Percentiles rank a stretch among this genome's conserved stretches.
Conservation (phyloP, 1,140 invertebrate genomes). For the Zaprionus tsacasi region DNA sequence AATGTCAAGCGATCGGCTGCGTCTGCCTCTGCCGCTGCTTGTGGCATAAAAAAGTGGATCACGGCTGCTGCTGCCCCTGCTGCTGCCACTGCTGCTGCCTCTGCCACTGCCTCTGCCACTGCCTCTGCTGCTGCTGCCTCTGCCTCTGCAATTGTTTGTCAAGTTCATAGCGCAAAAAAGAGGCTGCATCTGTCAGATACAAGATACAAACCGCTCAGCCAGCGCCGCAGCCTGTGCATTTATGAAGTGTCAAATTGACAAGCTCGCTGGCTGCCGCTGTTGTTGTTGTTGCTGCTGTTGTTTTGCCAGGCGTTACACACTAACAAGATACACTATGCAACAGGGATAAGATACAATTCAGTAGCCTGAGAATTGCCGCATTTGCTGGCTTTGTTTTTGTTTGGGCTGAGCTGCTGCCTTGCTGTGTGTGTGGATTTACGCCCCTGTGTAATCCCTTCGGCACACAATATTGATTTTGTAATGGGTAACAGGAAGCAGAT, state of each 20-base stretch:
- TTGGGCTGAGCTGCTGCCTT: slow-evolving; percentile 49
- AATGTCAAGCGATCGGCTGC: slow-evolving; percentile 69
- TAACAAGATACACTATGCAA: slow-evolving; percentile 62
- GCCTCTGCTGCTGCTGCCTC: slow-evolving; percentile 42
- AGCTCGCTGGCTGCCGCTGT: slow-evolving; percentile 48
- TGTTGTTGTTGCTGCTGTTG: slow-evolving; percentile 35
- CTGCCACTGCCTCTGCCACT: not conserved
- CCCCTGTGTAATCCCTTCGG: slow-evolving; percentile 22
- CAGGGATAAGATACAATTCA: slow-evolving; percentile 46
- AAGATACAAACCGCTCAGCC: slow-evolving; percentile 28
- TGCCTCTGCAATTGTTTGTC: slow-evolving; percentile 72
- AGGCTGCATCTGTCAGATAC: slow-evolving; percentile 72
- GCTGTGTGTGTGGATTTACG: slow-evolving; percentile 19
- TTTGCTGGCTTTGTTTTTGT: slow-evolving; percentile 57
- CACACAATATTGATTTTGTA: slow-evolving; percentile 71
- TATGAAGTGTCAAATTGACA: slow-evolving; percentile 82
- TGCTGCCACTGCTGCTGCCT: slow-evolving; percentile 62
- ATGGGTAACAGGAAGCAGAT: slow-evolving; percentile 42
- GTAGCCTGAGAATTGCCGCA: slow-evolving; percentile 26
- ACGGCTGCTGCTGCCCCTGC: slow-evolving; percentile 37
- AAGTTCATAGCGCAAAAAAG: slow-evolving; percentile 66
- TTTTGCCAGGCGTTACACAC: slow-evolving; percentile 53
- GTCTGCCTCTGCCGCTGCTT: not conserved
- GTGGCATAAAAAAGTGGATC: too few species aligned
- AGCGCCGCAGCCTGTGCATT: slow-evolving; percentile 53